Conservation (phyloP, 2,113 vertebrate genomes). For the Alectura lathami region DNA sequence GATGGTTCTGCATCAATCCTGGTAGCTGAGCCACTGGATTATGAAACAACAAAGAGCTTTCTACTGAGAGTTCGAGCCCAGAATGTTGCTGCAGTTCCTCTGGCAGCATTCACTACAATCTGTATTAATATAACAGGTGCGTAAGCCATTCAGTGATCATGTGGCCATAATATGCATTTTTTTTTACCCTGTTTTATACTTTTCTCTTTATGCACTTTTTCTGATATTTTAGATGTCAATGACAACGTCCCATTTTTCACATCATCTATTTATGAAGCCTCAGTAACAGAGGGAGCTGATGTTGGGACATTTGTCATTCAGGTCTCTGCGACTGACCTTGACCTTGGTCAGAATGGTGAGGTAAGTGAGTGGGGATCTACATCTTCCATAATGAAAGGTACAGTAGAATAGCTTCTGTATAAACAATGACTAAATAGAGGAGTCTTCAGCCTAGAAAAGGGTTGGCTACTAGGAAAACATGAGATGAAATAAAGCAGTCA, state of each 20-base stretch:
- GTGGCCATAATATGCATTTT: neutral
- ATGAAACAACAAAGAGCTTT: conserved; percentile 85
- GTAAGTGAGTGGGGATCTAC: conserved; percentile 54
- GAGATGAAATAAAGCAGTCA: neutral
- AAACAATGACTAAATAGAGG: neutral
- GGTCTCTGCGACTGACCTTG: conserved; percentile 86
- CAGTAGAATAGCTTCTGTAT: neutral
- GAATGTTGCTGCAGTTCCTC: conserved; percentile 85
- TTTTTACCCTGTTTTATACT: neutral
- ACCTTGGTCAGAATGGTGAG: conserved; percentile 87
- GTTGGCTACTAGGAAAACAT: neutral
- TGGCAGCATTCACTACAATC: conserved; percentile 84
- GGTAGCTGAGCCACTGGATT: conserved; percentile 87
- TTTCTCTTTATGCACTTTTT: neutral
- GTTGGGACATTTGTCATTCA: conserved; percentile 84
- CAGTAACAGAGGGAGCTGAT: conserved; percentile 82
- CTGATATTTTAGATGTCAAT: conserved; percentile 82
- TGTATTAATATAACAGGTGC: conserved; percentile 86
- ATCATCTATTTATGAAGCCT: conserved; percentile 89
- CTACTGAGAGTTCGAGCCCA: conserved; percentile 85
- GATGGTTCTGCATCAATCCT: conserved; percentile 88
- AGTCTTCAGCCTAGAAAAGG: neutral
- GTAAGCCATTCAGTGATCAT: neutral
- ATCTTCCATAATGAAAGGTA: neutral
- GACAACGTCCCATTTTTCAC: conserved; percentile 94